A percentile compares a stretch with the other conserved stretches of the same genome.
Evolutionary conservation across 2,113 vertebrate species (phyloP).

Genomic region (Cromileptes altivelis): DNA sequence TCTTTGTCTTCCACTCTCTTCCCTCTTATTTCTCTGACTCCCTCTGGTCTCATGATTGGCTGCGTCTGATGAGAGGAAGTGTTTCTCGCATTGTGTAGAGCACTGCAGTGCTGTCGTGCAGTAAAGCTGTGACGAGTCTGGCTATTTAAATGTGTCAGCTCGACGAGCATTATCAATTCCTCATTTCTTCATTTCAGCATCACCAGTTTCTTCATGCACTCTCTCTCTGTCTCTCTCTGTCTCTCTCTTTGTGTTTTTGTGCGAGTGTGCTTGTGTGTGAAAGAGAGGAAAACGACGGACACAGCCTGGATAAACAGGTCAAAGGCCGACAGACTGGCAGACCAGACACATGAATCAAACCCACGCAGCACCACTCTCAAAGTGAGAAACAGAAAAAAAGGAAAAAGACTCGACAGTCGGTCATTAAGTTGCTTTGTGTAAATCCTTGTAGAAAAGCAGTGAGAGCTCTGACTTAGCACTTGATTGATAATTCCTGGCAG

Average conservation of each 20-base stretch:
- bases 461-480: not conserved
- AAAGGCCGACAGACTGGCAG: constrained; percentile 38
- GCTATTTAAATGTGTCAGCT: not conserved
- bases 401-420: not conserved
- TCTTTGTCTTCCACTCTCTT: constrained; percentile 43
- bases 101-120: not conserved
- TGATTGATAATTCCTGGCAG: constrained; percentile 26
- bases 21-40: not conserved
- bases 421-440: constrained; percentile 52
- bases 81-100: constrained; percentile 3
- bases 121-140: not conserved
- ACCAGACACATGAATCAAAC: constrained; percentile 59
- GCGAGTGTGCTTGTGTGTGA: not conserved
- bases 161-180: constrained; percentile 23
- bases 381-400: constrained; percentile 10
- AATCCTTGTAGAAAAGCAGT: constrained; percentile 26
- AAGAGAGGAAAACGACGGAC: not conserved
- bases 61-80: constrained; percentile 33
- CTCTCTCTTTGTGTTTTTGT: not conserved
- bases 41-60: constrained; percentile 41
- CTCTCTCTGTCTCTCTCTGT: not conserved
- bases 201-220: not conserved
- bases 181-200: constrained; percentile 32
- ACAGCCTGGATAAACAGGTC: constrained; percentile 35
- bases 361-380: not conserved